Evolutionary conservation across 2,797 vertebrate species (phyloP), one percentile per base, ranked within the genome.

Genomic region (Myoxocephalus aenaeus): DNA sequence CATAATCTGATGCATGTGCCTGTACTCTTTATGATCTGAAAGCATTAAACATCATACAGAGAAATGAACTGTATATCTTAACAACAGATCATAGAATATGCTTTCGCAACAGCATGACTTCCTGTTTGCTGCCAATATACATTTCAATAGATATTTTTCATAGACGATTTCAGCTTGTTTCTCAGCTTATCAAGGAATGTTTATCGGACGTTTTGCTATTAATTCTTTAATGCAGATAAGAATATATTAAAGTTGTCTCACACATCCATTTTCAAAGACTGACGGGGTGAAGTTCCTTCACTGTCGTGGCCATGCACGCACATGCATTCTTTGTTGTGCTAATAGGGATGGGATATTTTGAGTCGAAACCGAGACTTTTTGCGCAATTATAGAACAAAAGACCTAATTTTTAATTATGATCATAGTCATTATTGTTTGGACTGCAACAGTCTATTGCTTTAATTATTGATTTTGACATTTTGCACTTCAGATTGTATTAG

Each of bases 41-140:
- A 48, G 38, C 13, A 8, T 38, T 1, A 32, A 42, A 34, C 17
- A 56, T 73, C 20, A 51, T 40, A 40, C 17, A 44, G 22, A 62
- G 9, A 46, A 56, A 25, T 50, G 1, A 54, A 46, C 50, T 17
- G 17, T 25, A 17, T 75, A 25, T 65, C 36, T 73, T 56, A 1
- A 54, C 22, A 70, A 64, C 11, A 62, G 20, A 46, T 82, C 29
- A 36, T 36, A 53, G 59, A 66, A 72, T 44, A 18, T 46, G 44
- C 71, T 74, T 65, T 67, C n/a, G 54, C 36, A 73, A 2, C 61
- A 51, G 40, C n/a, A 29, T 15, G 27, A 38, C 15, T 62, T 73
- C 54, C 36, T 67, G 32, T 67, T 13, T 61, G 53, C 58, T 65
- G 46, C 42, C 27, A 25, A 68, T 56, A 57, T 11, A 42, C 9